These are phyloP conservation scores for Macrotis lagotis DNA, from an alignment of 2,113 vertebrate genomes.

Conservation along the genomic window DNA sequence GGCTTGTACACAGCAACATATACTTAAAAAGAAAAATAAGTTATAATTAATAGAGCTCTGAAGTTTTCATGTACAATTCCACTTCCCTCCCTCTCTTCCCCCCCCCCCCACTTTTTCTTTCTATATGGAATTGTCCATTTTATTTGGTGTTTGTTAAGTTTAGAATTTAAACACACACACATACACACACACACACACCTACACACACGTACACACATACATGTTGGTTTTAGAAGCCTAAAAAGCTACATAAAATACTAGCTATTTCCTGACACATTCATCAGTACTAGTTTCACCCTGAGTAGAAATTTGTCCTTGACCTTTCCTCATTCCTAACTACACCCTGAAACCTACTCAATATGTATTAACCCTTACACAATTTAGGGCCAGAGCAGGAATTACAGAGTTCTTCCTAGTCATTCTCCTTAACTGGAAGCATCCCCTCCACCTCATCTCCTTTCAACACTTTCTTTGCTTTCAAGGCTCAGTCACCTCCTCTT, in stretches of 20 bases:
- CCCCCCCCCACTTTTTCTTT: too few species aligned
- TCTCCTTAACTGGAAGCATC: background rate
- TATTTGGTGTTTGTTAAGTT: background rate
- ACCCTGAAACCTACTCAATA: background rate
- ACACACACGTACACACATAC: too few species aligned
- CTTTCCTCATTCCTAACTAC: background rate
- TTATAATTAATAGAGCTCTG: background rate
- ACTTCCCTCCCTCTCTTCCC: too few species aligned
- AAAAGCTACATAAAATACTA: background rate
- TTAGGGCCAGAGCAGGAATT: background rate
- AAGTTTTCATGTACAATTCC: background rate
- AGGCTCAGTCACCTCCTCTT: background rate
- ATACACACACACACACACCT: background rate
- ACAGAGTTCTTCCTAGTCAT: background rate
- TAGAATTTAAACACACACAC: background rate
- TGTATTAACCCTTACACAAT: background rate
- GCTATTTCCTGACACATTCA: background rate
- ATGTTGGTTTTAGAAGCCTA: background rate
- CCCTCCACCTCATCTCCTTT: background rate
- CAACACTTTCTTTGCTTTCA: background rate
- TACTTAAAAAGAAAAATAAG: background rate
- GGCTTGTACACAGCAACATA: background rate
- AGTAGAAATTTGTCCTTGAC: background rate
- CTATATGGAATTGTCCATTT: background rate
- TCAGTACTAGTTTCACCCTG: background rate